These are phyloP conservation scores for Chitala chitala DNA, from an alignment of 2,113 vertebrate genomes.

Conservation along the genomic window DNA sequence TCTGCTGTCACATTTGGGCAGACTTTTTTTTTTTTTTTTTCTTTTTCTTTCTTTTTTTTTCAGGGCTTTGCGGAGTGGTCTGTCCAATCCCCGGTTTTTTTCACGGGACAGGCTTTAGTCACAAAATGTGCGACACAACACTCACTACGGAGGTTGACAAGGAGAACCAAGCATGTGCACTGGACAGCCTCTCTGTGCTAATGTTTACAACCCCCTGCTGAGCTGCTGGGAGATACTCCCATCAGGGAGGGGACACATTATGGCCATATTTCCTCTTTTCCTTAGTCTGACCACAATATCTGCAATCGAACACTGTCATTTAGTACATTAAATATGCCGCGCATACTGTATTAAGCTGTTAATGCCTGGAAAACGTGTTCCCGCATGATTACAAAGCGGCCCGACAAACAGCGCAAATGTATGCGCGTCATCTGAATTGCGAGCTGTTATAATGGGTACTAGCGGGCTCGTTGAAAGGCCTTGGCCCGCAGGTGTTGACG, in stretches of 20 bases:
- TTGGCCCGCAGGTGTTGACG: not conserved
- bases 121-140: constrained; percentile 73
- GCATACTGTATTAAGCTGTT: constrained; percentile 6
- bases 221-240: constrained; percentile 64
- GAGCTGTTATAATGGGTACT: not conserved
- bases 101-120: constrained; percentile 68
- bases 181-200: constrained; percentile 75
- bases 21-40: constrained; percentile 51
- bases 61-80: constrained; percentile 73
- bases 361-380: not conserved
- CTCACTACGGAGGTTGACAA: constrained; percentile 71
- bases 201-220: constrained; percentile 76
- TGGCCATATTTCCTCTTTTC: constrained; percentile 51
- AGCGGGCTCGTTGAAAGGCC: not conserved
- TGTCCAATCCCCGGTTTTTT: constrained; percentile 58
- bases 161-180: constrained; percentile 70
- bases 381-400: not conserved
- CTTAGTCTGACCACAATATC: constrained; percentile 40
- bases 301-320: constrained; percentile 15
- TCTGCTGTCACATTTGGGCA: constrained; percentile 76
- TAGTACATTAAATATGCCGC: constrained; percentile 21
- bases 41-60: too few relatives aligned
- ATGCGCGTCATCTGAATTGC: too few relatives aligned
- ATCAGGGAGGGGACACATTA: constrained; percentile 59
- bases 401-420: not conserved